Base-by-base conservation (phyloP, 2,888 invertebrate genomes). In the Timema cristinae region DNA sequence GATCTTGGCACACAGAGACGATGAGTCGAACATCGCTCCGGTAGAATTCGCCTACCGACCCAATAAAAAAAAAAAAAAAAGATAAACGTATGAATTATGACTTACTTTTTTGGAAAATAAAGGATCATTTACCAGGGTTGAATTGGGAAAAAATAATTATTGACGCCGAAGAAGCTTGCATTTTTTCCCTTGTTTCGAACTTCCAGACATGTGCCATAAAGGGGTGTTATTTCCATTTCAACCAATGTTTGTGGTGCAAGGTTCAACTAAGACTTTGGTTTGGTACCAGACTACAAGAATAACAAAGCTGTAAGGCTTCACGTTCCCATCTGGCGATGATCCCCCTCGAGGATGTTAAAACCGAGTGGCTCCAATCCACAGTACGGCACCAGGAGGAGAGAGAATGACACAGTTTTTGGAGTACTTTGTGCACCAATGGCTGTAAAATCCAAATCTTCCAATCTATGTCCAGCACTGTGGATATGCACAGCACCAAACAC, bases 311-410 rank as follows among this genome's bases (percentile, higher is more conserved):
- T 54, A 54, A 54, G 54, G 54, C 1, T n/a, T 54, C 54, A 54
- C 4, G n/a, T n/a, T 2, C 54, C 1, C 54, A 54, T 54, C n/a
- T 54, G 54, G 54, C 54, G n/a, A n/a, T 54, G 4, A 54, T 54
- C 11, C 54, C 54, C 54, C 54, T 11, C n/a, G 54, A 54, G 54
- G 54, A 2, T n/a, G n/a, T n/a, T 54, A 4, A n/a, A 54, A 4
- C 11, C 54, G n/a, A 4, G n/a, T 54, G 54, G 54, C 54, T 54
- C 54, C 54, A 54, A 54, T 54, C 54, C 54, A 54, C n/a, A 54
- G 54, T n/a, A 54, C 54, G 54, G 54, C 54, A 2, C 54, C 54
- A 54, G 11, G n/a, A 54, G 54, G 54, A 54, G 54, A 54, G 54
- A 54, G n/a, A 11, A 11, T 54, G n/a, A 54, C 2, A 54, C 11